Conservation (phyloP, 2,888 invertebrate genomes). For the Rhorus exstirpatorius region DNA sequence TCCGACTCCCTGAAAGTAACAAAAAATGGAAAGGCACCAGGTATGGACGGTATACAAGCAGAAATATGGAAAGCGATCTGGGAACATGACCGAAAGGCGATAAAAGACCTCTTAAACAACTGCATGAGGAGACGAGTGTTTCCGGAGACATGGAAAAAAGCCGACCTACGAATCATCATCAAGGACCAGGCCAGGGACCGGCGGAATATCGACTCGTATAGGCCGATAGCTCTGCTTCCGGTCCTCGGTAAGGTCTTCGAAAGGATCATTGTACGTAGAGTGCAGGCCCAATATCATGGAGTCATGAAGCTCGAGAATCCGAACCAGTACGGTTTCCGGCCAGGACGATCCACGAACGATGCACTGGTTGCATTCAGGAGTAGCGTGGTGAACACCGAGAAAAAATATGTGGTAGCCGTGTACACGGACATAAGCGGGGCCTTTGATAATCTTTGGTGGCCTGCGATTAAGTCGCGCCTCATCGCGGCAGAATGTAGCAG, state of each 20-base stretch:
- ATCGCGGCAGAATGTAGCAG: not conserved
- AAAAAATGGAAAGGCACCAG: constrained; percentile 25
- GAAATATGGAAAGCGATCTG: not conserved
- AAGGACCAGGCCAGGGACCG: constrained; percentile 1
- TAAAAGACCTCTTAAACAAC: not conserved
- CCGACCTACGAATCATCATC: not conserved
- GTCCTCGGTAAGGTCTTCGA: not conserved
- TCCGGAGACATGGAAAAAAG: constrained; percentile 31
- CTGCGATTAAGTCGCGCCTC: too few species aligned
- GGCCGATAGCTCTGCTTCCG: too few species aligned
- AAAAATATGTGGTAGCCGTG: constrained; percentile 26
- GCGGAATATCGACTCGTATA: too few species aligned
- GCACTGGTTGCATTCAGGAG: constrained; percentile 11
- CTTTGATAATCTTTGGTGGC: too few species aligned
- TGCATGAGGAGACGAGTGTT: not conserved
- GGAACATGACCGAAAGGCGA: not conserved
- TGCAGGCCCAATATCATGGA: too few species aligned
- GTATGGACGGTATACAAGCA: not conserved
- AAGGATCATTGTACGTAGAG: too few species aligned
- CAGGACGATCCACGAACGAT: constrained; percentile 21
- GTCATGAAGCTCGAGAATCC: too few species aligned
- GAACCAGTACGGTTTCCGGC: constrained; percentile 39
- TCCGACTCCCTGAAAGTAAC: not conserved
- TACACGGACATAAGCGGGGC: too few species aligned
- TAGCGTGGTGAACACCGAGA: not conserved